A percentile compares a stretch with the other conserved stretches of the same genome.
Evolutionary conservation across 2,888 invertebrate genomes (phyloP).

Genomic region (Mongoloraphidia duomilia): DNA sequence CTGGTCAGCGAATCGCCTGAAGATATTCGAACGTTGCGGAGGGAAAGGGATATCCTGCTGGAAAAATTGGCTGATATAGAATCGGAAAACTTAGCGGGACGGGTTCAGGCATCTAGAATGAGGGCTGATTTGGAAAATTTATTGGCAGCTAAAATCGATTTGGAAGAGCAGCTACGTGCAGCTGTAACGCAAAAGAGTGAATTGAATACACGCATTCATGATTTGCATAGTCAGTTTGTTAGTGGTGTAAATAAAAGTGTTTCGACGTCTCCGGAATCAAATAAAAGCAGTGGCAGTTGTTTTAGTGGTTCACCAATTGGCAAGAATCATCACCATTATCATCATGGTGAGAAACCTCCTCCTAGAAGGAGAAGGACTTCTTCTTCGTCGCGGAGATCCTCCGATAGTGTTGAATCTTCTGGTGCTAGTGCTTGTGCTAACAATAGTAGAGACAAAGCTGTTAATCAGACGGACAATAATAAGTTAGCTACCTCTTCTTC

Average conservation of each 20-base stretch:
- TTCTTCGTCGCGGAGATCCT: not conserved
- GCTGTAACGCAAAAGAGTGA: conserved; percentile 41
- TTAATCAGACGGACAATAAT: conserved; percentile 18
- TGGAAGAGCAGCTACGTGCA: conserved; percentile 43
- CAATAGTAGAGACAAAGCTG: conserved; percentile 11
- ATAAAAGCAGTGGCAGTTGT: not conserved
- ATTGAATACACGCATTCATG: conserved; percentile 40
- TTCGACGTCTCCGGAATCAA: conserved; percentile 23
- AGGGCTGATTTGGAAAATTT: conserved; percentile 47
- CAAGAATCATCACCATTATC: too few relatives aligned
- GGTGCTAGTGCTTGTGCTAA: conserved; percentile 12
- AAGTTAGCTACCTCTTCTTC: conserved; percentile 16
- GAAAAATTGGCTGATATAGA: conserved; percentile 65
- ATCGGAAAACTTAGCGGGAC: conserved; percentile 53
- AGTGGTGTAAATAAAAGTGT: conserved; percentile 27
- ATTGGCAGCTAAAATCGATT: conserved; percentile 38
- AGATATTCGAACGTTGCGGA: conserved; percentile 46
- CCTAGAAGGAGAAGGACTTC: conserved; percentile 3
- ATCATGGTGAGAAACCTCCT: not conserved
- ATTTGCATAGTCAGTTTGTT: conserved; percentile 35
- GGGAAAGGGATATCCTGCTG: conserved; percentile 60
- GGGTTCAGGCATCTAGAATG: conserved; percentile 48
- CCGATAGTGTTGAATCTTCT: conserved; percentile 4
- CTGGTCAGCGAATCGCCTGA: conserved; percentile 30
- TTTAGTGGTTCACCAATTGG: not conserved